These are phyloP conservation scores for Odontothrips loti DNA, from an alignment of 2,888 invertebrate species.

Conservation along the genomic window DNA sequence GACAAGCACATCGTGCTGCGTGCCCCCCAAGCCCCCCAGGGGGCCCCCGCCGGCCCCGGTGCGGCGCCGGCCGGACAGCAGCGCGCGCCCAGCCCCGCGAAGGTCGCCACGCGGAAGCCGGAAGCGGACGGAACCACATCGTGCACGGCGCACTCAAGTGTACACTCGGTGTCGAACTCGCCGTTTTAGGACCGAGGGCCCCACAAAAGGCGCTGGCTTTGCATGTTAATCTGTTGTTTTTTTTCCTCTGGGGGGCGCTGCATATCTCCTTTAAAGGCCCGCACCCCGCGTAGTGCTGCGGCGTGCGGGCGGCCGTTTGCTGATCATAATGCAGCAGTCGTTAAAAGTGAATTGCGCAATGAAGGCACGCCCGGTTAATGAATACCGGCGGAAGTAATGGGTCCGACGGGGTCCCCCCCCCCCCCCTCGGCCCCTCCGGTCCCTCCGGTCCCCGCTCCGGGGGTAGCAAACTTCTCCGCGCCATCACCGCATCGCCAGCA, in stretches of 20 bases:
- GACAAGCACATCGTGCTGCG: slow-evolving; percentile 1
- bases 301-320: background rate
- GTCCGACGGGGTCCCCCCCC: background rate
- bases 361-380: slow-evolving; percentile 14
- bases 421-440: too few species aligned
- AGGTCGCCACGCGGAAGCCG: background rate
- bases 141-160: background rate
- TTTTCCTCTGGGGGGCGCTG: too few species aligned
- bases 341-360: slow-evolving; percentile 20
- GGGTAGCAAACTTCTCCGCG: background rate
- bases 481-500: background rate
- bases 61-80: background rate
- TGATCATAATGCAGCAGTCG: slow-evolving; percentile 15
- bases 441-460: background rate
- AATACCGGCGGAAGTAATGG: slow-evolving; percentile 9
- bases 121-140: background rate
- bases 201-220: background rate
- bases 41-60: background rate
- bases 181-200: background rate
- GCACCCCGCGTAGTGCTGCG: too few species aligned
- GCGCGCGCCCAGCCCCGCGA: background rate
- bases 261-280: too few species aligned
- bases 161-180: too few species aligned
- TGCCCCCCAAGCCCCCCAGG: background rate
- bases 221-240: too few species aligned